Base-by-base conservation (phyloP, 2,888 invertebrate species). In the Orthosia gracilis region DNA sequence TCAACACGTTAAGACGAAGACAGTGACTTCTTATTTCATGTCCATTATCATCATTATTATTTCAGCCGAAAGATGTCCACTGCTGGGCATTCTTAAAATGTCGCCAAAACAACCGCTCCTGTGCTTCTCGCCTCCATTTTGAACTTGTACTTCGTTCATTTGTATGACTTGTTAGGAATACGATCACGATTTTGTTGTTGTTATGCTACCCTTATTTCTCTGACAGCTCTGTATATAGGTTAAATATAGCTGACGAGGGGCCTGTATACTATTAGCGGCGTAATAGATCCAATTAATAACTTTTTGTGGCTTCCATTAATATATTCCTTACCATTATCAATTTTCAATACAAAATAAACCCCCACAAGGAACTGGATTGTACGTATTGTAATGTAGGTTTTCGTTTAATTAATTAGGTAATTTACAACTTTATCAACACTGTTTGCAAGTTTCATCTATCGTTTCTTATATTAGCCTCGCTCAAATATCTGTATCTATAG, bases 281-380 rank as follows among this genome's bases (percentile, higher is more conserved):
- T 77, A 57, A 58, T 64, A 57, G 55, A 86, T 79, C 73, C 75
- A 86, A 82, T 84, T 84, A 82, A 70, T 74, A 76, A 69, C 50
- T 67, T 82, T 84, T 47, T 70, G 72, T 67, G 86, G 86, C 84
- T 85, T 86, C 83, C 26, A 68, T 64, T 73, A 59, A 67, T 63
- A 59, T 71, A 70, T 73, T 45, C 54, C 73, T 57, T 65, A 79
- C 72, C 59, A 70, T 76, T 74, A 82, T 80, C 79, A 85, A 74
- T 78, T 82, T 83, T 58, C 81, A 71, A 76, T 77, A 65, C 67
- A 65, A 74, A 67, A 68, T 70, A 70, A 82, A 84, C 73, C 82
- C 76, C 54, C n/a, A 64, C 26, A 85, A 77, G 69, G 71, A 21
- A 52, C 45, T 49, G 13, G 50, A 31, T 54, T 67, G 45, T 50